These are phyloP conservation scores for Psix sp. DNA, from an alignment of 1,140 invertebrate genomes.

Conservation along the genomic window DNA sequence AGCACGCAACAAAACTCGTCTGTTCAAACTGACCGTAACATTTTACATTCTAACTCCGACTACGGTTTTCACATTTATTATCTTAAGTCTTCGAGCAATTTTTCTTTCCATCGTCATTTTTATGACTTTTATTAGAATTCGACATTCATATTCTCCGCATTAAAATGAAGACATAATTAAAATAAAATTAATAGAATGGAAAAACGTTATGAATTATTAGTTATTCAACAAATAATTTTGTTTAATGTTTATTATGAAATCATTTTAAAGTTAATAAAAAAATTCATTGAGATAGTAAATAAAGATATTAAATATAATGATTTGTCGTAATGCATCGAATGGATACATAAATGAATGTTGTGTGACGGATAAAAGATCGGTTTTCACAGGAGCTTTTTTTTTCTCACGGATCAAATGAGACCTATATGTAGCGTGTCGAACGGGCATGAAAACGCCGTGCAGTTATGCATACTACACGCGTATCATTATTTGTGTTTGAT, in stretches of 20 bases:
- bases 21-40: constrained; percentile 21
- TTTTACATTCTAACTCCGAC: no score
- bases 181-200: constrained; percentile 16
- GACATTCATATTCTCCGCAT: no score
- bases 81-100: no score
- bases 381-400: constrained; percentile 68
- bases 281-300: no score
- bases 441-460: constrained; percentile 69
- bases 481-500: constrained; percentile 51
- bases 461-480: constrained; percentile 68
- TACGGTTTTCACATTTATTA: no score
- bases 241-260: no score
- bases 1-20: constrained; percentile 1
- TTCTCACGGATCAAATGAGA: constrained; percentile 66
- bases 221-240: no score
- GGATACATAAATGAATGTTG: constrained; percentile 21
- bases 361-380: constrained; percentile 44
- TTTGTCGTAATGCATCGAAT: constrained; percentile 14
- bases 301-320: neutral
- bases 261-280: no score
- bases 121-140: no score
- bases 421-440: constrained; percentile 64
- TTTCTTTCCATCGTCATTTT: no score
- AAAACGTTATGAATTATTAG: no score
- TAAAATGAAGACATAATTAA: constrained; percentile 3